phyloP scores from a whole-genome alignment of 2,797 vertebrate species.

The Thunnus albacares region DNA sequence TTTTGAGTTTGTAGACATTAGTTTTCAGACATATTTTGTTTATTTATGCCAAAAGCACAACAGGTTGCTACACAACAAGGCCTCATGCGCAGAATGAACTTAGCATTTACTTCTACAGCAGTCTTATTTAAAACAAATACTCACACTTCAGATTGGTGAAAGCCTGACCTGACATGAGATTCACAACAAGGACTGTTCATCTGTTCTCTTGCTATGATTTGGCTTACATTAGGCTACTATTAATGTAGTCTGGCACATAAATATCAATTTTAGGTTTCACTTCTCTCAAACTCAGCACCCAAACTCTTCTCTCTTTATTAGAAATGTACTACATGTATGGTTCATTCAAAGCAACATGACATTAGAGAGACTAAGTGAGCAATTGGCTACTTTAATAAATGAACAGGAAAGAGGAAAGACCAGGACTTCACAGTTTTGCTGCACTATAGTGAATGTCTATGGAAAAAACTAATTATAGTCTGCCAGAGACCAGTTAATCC shows the following conservation, averaged over 20 bases:
- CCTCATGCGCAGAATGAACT: conserved; percentile 74
- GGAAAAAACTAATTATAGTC: conserved; percentile 58
- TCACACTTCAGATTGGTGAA: conserved; percentile 33
- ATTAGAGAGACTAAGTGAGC: conserved; percentile 12
- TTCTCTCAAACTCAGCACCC: conserved; percentile 34
- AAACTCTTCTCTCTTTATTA: conserved; percentile 29
- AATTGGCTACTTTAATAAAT: conserved; percentile 6
- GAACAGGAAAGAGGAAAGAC: conserved; percentile 21
- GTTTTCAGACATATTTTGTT: conserved; percentile 76
- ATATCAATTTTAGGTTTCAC: conserved; percentile 44
- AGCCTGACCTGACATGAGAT: conserved; percentile 43
- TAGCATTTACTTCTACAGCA: conserved; percentile 51
- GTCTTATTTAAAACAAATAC: conserved; percentile 37
- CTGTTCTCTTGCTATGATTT: conserved; percentile 46
- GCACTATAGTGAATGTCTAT: conserved; percentile 49
- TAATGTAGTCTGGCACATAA: conserved; percentile 54
- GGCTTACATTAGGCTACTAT: conserved; percentile 51
- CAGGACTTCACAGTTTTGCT: conserved; percentile 45
- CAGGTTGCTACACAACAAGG: conserved; percentile 77
- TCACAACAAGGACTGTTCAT: conserved; percentile 50
- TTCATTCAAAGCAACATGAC: conserved; percentile 27
- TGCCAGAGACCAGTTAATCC: conserved; percentile 56
- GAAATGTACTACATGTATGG: conserved; percentile 15
- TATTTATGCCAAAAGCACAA: conserved; percentile 81
- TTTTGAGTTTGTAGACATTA: neutral